Evolutionary conservation across 92 coral and sea anemone species (phyloP), one percentile per base, ranked within the genome.

Genomic region (Umimayanthus chanpuru): DNA sequence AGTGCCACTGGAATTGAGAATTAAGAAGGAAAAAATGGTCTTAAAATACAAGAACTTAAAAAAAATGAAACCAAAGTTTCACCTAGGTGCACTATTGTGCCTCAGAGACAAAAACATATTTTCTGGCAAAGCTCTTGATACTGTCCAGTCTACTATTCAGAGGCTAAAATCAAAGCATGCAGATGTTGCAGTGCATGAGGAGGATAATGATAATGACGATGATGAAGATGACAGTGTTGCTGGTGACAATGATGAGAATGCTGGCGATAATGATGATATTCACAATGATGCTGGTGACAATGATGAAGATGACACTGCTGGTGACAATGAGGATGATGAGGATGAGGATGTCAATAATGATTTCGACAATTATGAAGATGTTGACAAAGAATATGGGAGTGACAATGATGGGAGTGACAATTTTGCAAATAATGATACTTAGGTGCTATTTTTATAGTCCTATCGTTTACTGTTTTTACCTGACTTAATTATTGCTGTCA

Each of bases 121-220:
- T 88, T 88, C 85, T 88, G 90, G 80, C 86, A 88, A 88, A 43
- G 90, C 90, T 88, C 90, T 88, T 88, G 90, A 88, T 88, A 71
- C 77, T 67, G 90, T 86, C 44, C 64, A 86, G 89, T 86, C 89
- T 86, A 86, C 84, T 77, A 86, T 86, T 86, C 89, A 44, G 20
- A 86, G 73, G 89, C 84, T 91, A 85, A 76, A 79, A 85, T 83
- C 88, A 85, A 85, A 86, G 89, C 64, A 86, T 86, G 89, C 53
- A 36, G 89, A 18, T 36, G 89, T 76, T 86, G 90, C 88, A 81
- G 64, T 80, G 88, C 66, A 75, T 65, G 90, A 79, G 87, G 88
- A 74, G 76, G 88, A 80, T 55, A 88, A 65, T 81, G 84, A 90
- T 25, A 85, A 64, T 81, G 58, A 66, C 80, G 88, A 80, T 39